Percentiles rank a stretch among this genome's conserved stretches.
Conservation (phyloP, 2,888 invertebrate species). For the Uloborus plumipes region DNA sequence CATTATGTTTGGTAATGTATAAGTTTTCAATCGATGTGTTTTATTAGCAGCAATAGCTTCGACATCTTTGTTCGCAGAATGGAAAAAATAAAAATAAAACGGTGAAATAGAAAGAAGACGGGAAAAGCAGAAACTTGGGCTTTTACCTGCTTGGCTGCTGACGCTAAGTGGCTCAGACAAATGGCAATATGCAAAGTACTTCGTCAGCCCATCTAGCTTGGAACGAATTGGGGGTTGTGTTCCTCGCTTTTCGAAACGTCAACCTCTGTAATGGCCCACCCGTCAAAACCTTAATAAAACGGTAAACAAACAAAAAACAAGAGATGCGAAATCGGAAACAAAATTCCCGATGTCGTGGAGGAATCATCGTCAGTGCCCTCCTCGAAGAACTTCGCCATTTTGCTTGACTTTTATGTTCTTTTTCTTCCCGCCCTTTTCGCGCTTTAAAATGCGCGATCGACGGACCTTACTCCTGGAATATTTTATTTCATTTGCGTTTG, state of each 20-base stretch:
- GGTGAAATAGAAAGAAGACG: background rate
- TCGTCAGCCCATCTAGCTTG: constrained; percentile 36
- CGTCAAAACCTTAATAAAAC: constrained; percentile 62
- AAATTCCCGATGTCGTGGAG: constrained; percentile 11
- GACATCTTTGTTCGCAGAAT: background rate
- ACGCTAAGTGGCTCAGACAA: constrained; percentile 60
- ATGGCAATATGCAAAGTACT: constrained; percentile 64
- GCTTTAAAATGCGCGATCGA: constrained; percentile 13
- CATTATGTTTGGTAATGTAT: too few species aligned
- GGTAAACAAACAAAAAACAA: constrained; percentile 4
- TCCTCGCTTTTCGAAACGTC: constrained; percentile 43
- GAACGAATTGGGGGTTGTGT: constrained; percentile 34
- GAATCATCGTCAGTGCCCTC: background rate
- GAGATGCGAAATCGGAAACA: constrained; percentile 24
- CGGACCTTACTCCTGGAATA: constrained; percentile 37
- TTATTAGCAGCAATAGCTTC: background rate
- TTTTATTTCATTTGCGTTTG: constrained; percentile 59
- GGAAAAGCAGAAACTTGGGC: constrained; percentile 5
- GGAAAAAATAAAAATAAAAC: background rate
- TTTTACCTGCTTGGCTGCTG: constrained; percentile 47
- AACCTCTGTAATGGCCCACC: constrained; percentile 53
- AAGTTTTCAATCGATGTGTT: constrained; percentile 1
- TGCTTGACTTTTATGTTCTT: background rate
- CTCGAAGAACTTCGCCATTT: background rate
- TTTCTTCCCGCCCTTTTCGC: constrained; percentile 14